A percentile compares a stretch with the other conserved stretches of the same genome.
These are phyloP conservation scores for Athene noctua DNA, from an alignment of 2,113 vertebrate genomes.

Conservation along the genomic window DNA sequence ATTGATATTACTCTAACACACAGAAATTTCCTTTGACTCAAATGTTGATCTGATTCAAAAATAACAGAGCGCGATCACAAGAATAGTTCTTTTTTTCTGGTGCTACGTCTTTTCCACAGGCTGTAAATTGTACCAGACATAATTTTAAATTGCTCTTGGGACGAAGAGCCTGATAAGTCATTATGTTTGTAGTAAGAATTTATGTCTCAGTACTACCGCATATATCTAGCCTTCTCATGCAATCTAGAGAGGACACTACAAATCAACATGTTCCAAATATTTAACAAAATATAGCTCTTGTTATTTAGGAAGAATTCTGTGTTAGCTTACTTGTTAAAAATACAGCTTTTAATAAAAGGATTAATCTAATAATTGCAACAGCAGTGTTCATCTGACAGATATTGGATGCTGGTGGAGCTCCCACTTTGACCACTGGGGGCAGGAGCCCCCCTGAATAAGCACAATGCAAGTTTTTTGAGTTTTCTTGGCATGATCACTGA, in stretches of 20 bases:
- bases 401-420: neutral
- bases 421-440: neutral
- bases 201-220: neutral
- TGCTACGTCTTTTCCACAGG: neutral
- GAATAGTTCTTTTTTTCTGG: neutral
- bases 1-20: neutral
- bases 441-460: neutral
- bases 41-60: slow-evolving; percentile 1
- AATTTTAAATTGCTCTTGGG: neutral
- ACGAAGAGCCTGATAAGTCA: neutral
- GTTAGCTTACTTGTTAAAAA: neutral
- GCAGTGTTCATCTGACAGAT: neutral
- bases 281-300: neutral
- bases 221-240: neutral
- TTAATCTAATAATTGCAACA: neutral
- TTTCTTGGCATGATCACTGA: neutral
- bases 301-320: neutral
- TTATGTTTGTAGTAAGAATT: neutral
- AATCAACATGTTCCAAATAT: neutral
- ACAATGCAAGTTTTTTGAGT: neutral
- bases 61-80: neutral
- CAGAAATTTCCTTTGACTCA: neutral
- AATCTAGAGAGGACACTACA: neutral
- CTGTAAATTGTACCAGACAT: neutral
- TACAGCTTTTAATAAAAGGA: neutral